Percentiles rank a stretch among this genome's conserved stretches.
phyloP scores from a whole-genome alignment of 2,797 vertebrate species.

The Picus viridis region DNA sequence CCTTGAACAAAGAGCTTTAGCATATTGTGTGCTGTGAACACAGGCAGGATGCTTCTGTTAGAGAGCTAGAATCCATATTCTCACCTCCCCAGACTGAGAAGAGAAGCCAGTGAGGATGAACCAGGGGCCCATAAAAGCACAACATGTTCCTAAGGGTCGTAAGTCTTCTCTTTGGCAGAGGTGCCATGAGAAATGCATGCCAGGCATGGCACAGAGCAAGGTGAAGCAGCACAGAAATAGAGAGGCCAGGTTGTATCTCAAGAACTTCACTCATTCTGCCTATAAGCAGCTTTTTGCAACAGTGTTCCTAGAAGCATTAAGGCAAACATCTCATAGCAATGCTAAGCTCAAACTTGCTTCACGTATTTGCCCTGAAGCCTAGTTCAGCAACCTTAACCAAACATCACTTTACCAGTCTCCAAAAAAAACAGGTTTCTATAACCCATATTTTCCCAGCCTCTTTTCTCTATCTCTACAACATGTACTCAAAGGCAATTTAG shows the following conservation, averaged over 20 bases:
- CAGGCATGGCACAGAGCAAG: neutral
- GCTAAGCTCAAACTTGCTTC: neutral
- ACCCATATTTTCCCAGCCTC: neutral
- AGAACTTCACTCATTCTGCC: neutral
- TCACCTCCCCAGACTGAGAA: neutral
- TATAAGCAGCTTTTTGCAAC: neutral
- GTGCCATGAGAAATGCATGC: neutral
- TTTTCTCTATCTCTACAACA: neutral
- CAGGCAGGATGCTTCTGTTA: neutral
- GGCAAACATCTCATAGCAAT: neutral
- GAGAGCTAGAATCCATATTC: neutral
- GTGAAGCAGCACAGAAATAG: neutral
- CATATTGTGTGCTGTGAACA: neutral
- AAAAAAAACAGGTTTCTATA: neutral
- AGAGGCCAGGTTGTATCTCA: neutral
- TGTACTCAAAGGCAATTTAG: neutral
- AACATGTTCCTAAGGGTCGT: neutral
- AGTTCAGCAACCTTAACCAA: neutral
- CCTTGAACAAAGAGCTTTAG: neutral
- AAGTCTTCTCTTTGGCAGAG: neutral
- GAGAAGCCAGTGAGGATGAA: neutral
- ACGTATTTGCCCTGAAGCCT: neutral
- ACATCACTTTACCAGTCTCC: neutral
- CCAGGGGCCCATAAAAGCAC: neutral
- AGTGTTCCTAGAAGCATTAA: neutral